phyloP scores from a whole-genome alignment of 2,888 invertebrate genomes.

The Troglohyphantes excavatus region DNA sequence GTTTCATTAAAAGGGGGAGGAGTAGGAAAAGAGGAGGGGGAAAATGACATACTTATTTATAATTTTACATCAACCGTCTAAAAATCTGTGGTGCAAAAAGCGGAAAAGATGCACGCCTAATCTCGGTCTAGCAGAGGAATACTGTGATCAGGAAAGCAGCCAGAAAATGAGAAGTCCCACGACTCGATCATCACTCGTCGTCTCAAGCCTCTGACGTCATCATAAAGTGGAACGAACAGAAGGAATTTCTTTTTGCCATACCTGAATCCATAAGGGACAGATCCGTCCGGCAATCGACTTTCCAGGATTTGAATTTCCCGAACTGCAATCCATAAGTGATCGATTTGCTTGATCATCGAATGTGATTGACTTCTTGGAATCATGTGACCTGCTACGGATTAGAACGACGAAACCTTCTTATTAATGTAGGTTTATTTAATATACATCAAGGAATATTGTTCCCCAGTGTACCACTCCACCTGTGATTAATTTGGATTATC shows the following conservation, averaged over 20 bases:
- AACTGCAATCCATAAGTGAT: not conserved
- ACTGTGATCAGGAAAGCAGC: slow-evolving; percentile 58
- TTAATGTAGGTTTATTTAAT: no score
- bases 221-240: slow-evolving; percentile 61
- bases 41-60: slow-evolving; percentile 64
- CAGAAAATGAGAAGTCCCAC: slow-evolving; percentile 46
- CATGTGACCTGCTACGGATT: no score
- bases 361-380: not conserved
- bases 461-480: no score
- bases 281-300: not conserved
- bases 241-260: slow-evolving; percentile 22
- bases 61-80: slow-evolving; percentile 28
- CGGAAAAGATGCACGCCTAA: slow-evolving; percentile 5
- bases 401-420: no score
- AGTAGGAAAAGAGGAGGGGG: not conserved
- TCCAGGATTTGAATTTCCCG: not conserved
- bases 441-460: no score
- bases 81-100: slow-evolving; percentile 23
- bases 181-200: slow-evolving; percentile 45
- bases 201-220: slow-evolving; percentile 51
- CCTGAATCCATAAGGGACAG: not conserved
- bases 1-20: slow-evolving; percentile 30
- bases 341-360: not conserved
- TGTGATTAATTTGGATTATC: no score
- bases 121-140: not conserved